These are phyloP conservation scores for Drosophila helvetica DNA, from an alignment of 2,888 invertebrate genomes.

Conservation along the genomic window DNA sequence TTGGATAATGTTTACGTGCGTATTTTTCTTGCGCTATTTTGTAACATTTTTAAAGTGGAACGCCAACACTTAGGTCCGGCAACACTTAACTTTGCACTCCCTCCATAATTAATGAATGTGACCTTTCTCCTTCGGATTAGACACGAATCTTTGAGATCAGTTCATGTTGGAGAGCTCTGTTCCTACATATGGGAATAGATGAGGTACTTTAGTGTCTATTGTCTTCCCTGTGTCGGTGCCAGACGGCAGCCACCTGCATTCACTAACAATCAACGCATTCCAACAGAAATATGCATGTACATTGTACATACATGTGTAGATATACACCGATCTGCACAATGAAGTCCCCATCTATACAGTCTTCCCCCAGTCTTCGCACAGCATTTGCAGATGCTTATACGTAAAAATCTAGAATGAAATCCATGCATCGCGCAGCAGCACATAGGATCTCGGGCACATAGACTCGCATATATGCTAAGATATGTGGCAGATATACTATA, in stretches of 20 bases:
- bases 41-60: too few species aligned
- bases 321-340: constrained; percentile 1
- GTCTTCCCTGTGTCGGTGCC: background rate
- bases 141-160: too few species aligned
- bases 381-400: background rate
- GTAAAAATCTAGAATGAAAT: constrained; percentile 26
- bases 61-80: too few species aligned
- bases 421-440: constrained; percentile 29
- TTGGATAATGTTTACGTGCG: too few species aligned
- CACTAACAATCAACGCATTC: constrained; percentile 31
- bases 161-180: too few species aligned
- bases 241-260: constrained; percentile 26
- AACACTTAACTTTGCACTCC: too few species aligned
- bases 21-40: too few species aligned
- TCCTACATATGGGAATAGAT: too few species aligned
- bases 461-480: constrained; percentile 49
- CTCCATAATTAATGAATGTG: too few species aligned
- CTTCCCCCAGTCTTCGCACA: background rate
- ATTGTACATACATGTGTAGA: background rate
- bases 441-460: constrained; percentile 27
- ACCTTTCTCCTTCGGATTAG: background rate
- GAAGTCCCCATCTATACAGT: constrained; percentile 18
- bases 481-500: constrained; percentile 32
- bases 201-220: background rate
- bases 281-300: constrained; percentile 2